Evolutionary conservation across 2,113 vertebrate genomes (phyloP).

Genomic region (Conger conger): DNA sequence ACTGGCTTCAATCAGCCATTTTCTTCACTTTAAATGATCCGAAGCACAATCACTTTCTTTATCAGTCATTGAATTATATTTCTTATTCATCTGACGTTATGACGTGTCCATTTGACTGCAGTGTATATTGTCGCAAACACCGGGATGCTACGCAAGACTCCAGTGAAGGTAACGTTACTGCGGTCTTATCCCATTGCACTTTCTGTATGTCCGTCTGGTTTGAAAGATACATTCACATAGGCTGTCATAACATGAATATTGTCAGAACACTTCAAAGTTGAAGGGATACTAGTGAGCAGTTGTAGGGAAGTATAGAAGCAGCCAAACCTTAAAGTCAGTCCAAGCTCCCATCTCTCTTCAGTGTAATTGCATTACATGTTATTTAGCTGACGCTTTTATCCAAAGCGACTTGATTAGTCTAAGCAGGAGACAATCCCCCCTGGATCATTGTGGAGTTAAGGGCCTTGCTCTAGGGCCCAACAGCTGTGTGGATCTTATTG

Average conservation of each 20-base stretch:
- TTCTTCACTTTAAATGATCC: too few relatives aligned
- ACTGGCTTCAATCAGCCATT: neutral
- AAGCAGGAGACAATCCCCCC: too few relatives aligned
- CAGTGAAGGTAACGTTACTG: conserved; percentile 77
- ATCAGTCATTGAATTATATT: neutral
- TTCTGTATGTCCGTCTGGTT: neutral
- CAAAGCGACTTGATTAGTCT: too few relatives aligned
- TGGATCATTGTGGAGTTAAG: too few relatives aligned
- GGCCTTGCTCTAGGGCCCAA: too few relatives aligned
- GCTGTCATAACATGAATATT: neutral
- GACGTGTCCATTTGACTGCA: conserved; percentile 29
- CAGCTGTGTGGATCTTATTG: too few relatives aligned
- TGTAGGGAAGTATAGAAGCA: neutral
- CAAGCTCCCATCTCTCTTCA: neutral
- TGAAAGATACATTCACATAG: neutral
- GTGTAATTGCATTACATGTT: too few relatives aligned
- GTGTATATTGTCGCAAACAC: conserved; percentile 88
- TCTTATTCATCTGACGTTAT: neutral
- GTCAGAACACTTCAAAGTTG: neutral
- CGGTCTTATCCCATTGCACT: neutral
- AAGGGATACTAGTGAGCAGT: neutral
- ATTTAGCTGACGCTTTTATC: too few relatives aligned
- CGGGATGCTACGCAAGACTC: conserved; percentile 86
- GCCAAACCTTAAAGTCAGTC: neutral
- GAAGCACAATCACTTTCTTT: too few relatives aligned